Evolutionary conservation across 2,113 vertebrate genomes (phyloP).

Genomic region (Corydoras sp.): DNA sequence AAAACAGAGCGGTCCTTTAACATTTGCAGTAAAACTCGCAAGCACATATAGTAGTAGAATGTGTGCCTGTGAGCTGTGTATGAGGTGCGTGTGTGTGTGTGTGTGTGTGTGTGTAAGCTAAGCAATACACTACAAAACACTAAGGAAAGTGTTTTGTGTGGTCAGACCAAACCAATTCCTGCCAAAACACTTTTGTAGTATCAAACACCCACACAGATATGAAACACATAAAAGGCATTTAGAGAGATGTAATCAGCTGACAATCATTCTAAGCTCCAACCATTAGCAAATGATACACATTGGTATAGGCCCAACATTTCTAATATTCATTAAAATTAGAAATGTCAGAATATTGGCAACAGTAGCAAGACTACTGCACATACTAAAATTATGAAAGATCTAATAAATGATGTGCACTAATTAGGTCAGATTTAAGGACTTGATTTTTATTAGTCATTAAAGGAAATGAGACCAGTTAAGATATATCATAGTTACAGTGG

Average conservation of each 20-base stretch:
- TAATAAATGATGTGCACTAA: too few species aligned
- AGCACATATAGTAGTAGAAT: neutral
- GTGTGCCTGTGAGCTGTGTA: neutral
- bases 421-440: too few species aligned
- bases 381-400: too few species aligned
- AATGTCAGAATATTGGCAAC: too few species aligned
- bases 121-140: neutral
- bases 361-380: too few species aligned
- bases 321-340: too few species aligned
- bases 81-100: neutral
- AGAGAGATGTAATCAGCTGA: neutral
- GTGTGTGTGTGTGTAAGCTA: too few species aligned
- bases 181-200: conserved; percentile 4
- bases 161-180: conserved; percentile 17
- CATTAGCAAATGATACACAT: neutral
- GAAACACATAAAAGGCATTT: neutral
- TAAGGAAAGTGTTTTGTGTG: conserved; percentile 9
- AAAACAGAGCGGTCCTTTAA: neutral
- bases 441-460: too few species aligned
- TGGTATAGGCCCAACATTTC: too few species aligned
- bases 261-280: neutral
- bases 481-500: too few species aligned
- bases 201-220: conserved; percentile 17
- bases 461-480: too few species aligned
- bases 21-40: neutral